These are phyloP conservation scores for Melipona beecheii DNA, from an alignment of 2,888 invertebrate genomes.

Conservation along the genomic window DNA sequence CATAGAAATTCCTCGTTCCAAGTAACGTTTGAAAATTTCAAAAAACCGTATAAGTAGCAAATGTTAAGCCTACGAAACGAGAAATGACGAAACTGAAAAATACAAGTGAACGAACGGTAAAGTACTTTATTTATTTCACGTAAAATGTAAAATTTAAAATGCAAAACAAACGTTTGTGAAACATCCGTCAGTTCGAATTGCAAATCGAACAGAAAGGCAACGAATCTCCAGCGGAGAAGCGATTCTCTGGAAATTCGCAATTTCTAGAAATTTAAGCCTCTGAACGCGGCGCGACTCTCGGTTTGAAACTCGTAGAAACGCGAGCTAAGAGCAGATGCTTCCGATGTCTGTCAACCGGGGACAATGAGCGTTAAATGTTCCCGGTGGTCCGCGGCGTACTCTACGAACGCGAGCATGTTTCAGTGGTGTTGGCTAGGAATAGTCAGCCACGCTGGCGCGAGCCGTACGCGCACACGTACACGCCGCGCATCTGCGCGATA, in stretches of 20 bases:
- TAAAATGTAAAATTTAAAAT: not conserved
- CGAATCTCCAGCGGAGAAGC: not conserved
- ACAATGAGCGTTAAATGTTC: constrained; percentile 50
- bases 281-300: constrained; percentile 7
- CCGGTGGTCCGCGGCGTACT: constrained; percentile 32
- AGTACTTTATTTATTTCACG: too few relatives aligned
- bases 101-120: too few relatives aligned
- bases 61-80: not conserved
- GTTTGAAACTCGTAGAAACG: constrained; percentile 16
- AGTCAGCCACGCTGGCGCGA: constrained; percentile 30
- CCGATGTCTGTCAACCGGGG: constrained; percentile 49
- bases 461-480: not conserved
- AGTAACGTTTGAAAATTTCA: not conserved
- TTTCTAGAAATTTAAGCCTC: constrained; percentile 16
- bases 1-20: not conserved
- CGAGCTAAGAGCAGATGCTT: constrained; percentile 17
- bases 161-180: too few relatives aligned
- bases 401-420: constrained; percentile 52
- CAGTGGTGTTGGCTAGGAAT: constrained; percentile 58
- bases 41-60: not conserved
- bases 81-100: not conserved
- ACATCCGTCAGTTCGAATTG: not conserved
- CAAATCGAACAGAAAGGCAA: not conserved
- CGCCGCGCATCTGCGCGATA: constrained; percentile 44
- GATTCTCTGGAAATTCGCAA: not conserved